phyloP scores from a whole-genome alignment of 1,140 invertebrate species.

The Drosophila paulistorum region DNA sequence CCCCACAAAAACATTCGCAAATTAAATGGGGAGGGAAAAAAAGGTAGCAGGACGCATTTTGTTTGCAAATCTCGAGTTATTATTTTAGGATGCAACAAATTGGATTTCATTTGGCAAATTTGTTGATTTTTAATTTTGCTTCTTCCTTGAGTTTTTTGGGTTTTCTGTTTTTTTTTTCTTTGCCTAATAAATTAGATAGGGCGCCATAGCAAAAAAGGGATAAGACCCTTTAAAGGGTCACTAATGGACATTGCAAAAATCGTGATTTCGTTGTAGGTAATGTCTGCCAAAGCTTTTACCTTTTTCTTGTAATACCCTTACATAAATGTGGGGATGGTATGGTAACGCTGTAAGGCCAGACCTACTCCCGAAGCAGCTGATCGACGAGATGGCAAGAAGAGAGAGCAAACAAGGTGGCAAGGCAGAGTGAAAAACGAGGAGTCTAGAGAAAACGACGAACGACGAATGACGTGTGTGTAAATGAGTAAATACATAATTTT shows the following conservation, averaged over 20 bases:
- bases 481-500: no score
- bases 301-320: conserved; percentile 1
- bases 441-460: no score
- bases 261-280: conserved; percentile 27
- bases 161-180: neutral
- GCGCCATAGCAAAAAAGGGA: conserved; percentile 17
- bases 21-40: neutral
- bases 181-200: conserved; percentile 56
- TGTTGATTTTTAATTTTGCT: conserved; percentile 73
- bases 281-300: neutral
- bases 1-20: neutral
- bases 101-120: conserved; percentile 72
- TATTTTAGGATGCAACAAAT: conserved; percentile 64
- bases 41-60: conserved; percentile 6
- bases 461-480: no score
- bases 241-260: conserved; percentile 38
- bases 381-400: no score
- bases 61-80: conserved; percentile 42
- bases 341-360: no score
- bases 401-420: no score
- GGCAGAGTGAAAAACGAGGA: no score
- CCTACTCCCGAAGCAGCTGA: no score
- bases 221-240: conserved; percentile 33
- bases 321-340: no score
- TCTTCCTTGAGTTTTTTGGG: neutral